Percentiles rank a stretch among this genome's conserved stretches.
Conservation (phyloP, 2,113 vertebrate genomes). For the Dasyornis broadbenti region DNA sequence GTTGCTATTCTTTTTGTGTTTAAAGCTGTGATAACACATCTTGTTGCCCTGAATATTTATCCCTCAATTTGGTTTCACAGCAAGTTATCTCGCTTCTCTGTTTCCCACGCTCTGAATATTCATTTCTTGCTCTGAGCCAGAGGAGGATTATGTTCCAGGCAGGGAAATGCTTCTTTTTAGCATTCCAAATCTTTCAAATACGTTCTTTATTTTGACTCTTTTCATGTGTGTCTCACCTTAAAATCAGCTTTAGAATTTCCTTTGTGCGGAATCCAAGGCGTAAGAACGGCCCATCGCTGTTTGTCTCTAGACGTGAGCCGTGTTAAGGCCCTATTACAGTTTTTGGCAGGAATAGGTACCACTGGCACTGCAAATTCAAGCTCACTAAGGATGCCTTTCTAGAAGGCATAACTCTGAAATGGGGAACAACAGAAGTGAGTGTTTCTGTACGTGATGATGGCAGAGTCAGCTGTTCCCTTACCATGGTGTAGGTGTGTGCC, state of each 20-base stretch:
- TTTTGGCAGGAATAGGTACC: background rate
- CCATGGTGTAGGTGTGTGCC: slow-evolving; percentile 94
- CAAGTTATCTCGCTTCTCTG: background rate
- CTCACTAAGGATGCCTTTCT: background rate
- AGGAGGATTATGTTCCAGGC: slow-evolving; percentile 8
- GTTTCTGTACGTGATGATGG: fast-evolving
- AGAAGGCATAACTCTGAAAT: background rate
- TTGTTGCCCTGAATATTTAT: slow-evolving; percentile 50
- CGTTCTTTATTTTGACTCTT: background rate
- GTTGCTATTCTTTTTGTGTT: slow-evolving; percentile 11
- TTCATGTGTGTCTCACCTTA: background rate
- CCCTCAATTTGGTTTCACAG: slow-evolving; percentile 39
- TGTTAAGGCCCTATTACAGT: background rate
- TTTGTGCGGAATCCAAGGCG: background rate
- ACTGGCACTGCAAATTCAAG: background rate
- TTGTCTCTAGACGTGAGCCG: background rate
- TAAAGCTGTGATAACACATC: background rate
- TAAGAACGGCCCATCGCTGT: background rate
- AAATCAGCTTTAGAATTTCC: slow-evolving; percentile 5
- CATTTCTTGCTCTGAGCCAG: slow-evolving; percentile 34
- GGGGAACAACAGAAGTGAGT: background rate
- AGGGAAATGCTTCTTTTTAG: background rate
- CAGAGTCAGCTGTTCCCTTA: slow-evolving; percentile 53
- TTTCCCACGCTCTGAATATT: slow-evolving; percentile 40
- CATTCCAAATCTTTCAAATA: background rate